A percentile compares a stretch with the other conserved stretches of the same genome.
Evolutionary conservation across 2,797 vertebrate genomes (phyloP).

Genomic region (Ataeniobius toweri): DNA sequence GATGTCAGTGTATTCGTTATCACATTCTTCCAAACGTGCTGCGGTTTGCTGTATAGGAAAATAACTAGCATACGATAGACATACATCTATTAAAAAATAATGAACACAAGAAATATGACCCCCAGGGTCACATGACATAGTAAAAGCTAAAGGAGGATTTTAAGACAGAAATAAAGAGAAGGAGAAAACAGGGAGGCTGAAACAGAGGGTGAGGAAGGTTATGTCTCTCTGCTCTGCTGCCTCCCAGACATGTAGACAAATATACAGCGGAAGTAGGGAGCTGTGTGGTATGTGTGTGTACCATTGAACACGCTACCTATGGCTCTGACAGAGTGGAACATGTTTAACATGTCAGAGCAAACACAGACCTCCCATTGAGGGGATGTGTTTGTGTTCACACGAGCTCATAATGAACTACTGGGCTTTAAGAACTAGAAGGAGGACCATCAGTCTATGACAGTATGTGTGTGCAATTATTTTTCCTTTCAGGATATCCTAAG

Average conservation of each 20-base stretch:
- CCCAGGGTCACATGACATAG: too few species aligned
- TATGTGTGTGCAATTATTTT: background rate
- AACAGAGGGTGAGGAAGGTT: background rate
- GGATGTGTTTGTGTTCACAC: conserved; percentile 37
- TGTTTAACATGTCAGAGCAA: conserved; percentile 29
- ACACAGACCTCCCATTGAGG: conserved; percentile 48
- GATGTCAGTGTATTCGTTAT: conserved; percentile 15
- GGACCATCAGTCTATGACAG: background rate
- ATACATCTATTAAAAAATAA: conserved; percentile 22
- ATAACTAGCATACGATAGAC: conserved; percentile 16
- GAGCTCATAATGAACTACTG: conserved; percentile 24
- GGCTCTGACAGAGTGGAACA: conserved; percentile 24
- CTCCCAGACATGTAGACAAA: conserved; percentile 56
- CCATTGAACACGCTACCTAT: conserved; percentile 13
- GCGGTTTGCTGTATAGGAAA: conserved; percentile 24
- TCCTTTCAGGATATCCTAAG: background rate
- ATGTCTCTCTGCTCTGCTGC: conserved; percentile 22
- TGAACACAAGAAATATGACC: conserved; percentile 16
- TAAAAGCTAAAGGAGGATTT: background rate
- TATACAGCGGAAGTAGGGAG: conserved; percentile 48
- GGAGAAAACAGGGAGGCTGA: background rate
- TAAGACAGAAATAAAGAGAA: background rate
- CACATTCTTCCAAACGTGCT: background rate
- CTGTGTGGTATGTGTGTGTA: conserved; percentile 14
- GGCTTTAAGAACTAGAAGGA: background rate